A percentile compares a stretch with the other conserved stretches of the same genome.
phyloP scores from a whole-genome alignment of 1,140 invertebrate species.

The Myzus persicae region DNA sequence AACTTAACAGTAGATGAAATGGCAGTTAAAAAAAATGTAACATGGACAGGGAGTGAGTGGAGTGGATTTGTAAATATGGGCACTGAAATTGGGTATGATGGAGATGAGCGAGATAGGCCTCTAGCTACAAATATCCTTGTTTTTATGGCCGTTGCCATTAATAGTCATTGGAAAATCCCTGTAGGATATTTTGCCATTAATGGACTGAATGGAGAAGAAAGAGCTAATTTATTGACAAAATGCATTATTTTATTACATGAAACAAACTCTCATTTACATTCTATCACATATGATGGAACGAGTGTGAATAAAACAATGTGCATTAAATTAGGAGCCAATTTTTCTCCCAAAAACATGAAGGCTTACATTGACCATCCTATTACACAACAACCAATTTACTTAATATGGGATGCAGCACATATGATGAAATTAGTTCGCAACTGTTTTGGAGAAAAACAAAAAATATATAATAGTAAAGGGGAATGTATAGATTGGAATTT shows the following conservation, averaged over 20 bases:
- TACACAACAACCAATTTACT: neutral
- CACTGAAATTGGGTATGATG: constrained; percentile 46
- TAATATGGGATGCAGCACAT: neutral
- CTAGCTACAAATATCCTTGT: constrained; percentile 5
- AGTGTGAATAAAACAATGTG: constrained; percentile 61
- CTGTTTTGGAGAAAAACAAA: neutral
- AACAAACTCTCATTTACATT: constrained; percentile 61
- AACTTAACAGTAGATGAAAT: constrained; percentile 61
- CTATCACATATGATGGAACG: constrained; percentile 63
- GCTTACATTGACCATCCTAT: neutral
- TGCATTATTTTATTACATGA: constrained; percentile 61
- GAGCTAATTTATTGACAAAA: constrained; percentile 60
- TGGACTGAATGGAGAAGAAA: constrained; percentile 17
- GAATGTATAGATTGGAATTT: constrained; percentile 18
- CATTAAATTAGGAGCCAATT: constrained; percentile 60
- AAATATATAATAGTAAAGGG: neutral
- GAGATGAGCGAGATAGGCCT: constrained; percentile 1
- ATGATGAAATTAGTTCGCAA: constrained; percentile 2
- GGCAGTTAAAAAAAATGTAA: constrained; percentile 58
- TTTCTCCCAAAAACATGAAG: neutral
- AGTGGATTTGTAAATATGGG: constrained; percentile 62
- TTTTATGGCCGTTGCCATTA: constrained; percentile 29
- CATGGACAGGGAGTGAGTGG: constrained; percentile 61
- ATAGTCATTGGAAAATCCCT: constrained; percentile 39
- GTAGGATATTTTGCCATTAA: constrained; percentile 44